Evolutionary conservation across 92 coral and sea anemone genomes (phyloP), one percentile per base, ranked within the genome.

Genomic region (Heteractis magnifica): DNA sequence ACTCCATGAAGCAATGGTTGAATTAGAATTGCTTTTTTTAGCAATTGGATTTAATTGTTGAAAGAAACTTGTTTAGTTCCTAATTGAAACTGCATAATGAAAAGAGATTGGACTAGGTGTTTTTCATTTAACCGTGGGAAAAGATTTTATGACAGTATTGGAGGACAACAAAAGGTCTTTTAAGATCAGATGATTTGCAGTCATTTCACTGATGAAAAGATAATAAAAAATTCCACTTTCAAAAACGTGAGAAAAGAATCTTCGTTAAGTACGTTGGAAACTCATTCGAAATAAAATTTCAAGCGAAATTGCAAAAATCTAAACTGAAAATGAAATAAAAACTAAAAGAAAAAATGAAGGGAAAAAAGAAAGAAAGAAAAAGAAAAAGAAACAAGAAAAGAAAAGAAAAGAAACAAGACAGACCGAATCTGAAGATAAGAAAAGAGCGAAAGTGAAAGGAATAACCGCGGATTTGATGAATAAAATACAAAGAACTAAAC

Each of bases 41-140:
- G 7, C 21, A 62, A 21, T 21, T 10, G 44, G 49, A 11, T 19
- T 1, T 21, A 20, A 68, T 68, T 68, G 73, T 2, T 68, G 14
- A 23, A 68, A 68, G 14, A 68, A 68, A 23, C 44, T 0, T 41
- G 0, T 4, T 20, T 13, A 64, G 21, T 16, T 64, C 71, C 26
- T 68, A 68, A 68, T 64, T 64, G 71, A 64, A 2, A 64, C 7
- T 5, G 8, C 8, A 23, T 64, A 10, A 3, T 0, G 49, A 3
- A 26, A 21, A 26, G 23, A 1, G 9, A 62, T 62, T 62, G 26
- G 70, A 16, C 70, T 18, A 16, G 23, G 15, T 68, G 10, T 15
- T 68, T 68, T 21, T 68, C 49, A 23, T 15, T 68, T 23, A n/a
- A 68, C 73, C 73, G 73, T 68, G 73, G 73, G 73, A 68, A 68